Evolutionary conservation across 2,113 vertebrate species (phyloP).

Genomic region (Rostratula benghalensis): DNA sequence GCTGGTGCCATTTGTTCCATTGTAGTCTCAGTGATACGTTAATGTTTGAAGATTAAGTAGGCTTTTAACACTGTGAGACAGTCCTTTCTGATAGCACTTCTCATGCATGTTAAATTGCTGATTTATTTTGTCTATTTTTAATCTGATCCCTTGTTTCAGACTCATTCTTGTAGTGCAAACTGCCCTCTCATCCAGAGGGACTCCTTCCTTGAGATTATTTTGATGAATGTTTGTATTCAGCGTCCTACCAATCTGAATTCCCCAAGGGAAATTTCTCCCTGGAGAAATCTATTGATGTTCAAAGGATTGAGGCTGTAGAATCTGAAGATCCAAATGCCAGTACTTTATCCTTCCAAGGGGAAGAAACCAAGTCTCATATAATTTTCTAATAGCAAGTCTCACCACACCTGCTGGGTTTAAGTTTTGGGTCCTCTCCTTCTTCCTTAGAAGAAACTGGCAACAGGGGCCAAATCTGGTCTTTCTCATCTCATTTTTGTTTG

Average conservation of each 20-base stretch:
- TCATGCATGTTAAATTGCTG: background rate
- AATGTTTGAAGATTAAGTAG: constrained; percentile 28
- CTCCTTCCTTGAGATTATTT: constrained; percentile 7
- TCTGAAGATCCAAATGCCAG: background rate
- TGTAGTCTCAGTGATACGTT: background rate
- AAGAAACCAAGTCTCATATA: background rate
- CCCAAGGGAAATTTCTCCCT: constrained; percentile 5
- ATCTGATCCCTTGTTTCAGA: constrained; percentile 28
- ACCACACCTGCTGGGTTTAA: background rate
- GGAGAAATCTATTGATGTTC: background rate
- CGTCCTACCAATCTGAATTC: background rate
- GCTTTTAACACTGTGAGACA: constrained; percentile 1
- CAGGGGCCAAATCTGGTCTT: background rate
- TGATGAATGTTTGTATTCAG: constrained; percentile 5
- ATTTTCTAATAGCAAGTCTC: background rate
- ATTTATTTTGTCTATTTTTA: constrained; percentile 40
- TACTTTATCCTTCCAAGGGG: background rate
- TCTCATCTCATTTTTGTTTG: background rate
- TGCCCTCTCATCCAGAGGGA: background rate
- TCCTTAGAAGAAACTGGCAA: background rate
- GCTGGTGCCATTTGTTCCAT: background rate
- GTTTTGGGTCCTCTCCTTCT: background rate
- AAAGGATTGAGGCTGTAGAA: background rate
- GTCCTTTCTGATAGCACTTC: background rate
- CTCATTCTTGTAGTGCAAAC: background rate